Percentiles rank a stretch among this genome's conserved stretches.
These are phyloP conservation scores for Hydriomena furcata DNA, from an alignment of 2,888 invertebrate genomes.

Conservation along the genomic window DNA sequence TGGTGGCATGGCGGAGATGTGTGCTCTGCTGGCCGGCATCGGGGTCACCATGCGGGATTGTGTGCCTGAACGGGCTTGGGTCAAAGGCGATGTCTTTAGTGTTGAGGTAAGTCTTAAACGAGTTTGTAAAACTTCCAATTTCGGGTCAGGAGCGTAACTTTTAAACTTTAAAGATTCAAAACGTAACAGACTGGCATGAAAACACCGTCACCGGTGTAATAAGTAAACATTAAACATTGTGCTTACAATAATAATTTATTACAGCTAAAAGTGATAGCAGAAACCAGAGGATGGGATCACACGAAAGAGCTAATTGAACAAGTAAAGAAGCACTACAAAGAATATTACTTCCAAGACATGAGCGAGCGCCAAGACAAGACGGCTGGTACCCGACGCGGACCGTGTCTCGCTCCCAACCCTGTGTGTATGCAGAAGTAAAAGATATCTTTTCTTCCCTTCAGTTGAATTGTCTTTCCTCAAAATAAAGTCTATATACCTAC, in stretches of 20 bases:
- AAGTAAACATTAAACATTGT: too few relatives aligned
- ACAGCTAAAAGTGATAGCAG: conserved; percentile 93
- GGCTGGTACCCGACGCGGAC: conserved; percentile 55
- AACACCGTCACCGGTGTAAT: too few relatives aligned
- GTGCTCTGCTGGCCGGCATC: conserved; percentile 86
- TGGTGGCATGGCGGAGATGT: conserved; percentile 93
- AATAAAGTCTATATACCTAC: not conserved
- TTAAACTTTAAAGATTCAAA: too few relatives aligned
- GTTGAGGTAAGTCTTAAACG: conserved; percentile 51
- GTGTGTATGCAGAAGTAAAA: conserved; percentile 72
- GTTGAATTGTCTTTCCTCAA: not conserved
- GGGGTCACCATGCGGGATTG: conserved; percentile 96
- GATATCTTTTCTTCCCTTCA: not conserved
- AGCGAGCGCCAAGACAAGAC: conserved; percentile 48
- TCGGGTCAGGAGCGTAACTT: too few relatives aligned
- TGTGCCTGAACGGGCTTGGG: conserved; percentile 97
- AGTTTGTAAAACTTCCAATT: not conserved
- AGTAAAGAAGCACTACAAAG: conserved; percentile 85
- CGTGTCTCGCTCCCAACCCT: conserved; percentile 73
- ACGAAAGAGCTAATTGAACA: conserved; percentile 74
- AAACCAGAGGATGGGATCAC: conserved; percentile 93
- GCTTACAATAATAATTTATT: conserved; percentile 32
- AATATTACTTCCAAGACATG: conserved; percentile 71
- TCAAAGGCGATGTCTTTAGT: conserved; percentile 92
- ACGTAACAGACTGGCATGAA: too few relatives aligned